Base-by-base conservation (phyloP, 2,888 invertebrate species). In the Coelopa pilipes region DNA sequence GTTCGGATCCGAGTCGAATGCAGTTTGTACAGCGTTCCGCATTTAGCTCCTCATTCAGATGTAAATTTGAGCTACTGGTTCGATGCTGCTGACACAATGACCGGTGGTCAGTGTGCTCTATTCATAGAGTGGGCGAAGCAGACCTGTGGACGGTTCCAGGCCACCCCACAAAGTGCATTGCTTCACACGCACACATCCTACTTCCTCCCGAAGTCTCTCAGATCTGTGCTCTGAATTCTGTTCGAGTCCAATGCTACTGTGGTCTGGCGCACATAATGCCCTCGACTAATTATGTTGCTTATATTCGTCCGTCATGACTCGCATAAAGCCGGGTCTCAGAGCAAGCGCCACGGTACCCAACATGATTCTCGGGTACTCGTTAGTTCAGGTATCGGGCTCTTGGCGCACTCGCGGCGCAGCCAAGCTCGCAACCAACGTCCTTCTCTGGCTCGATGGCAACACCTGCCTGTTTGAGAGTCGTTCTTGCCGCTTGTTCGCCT, bases 281-380 rank as follows among this genome's bases (percentile, higher is more conserved):
- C 34, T 21, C 62, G 12, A 12, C 62, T 45, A 34, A 34, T 46
- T 34, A 34, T 62, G 62, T 1, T 62, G 62, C 45, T 62, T 62
- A 62, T 62, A 45, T 62, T 62, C 45, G 62, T 13, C 34, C 34
- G 34, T 62, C 62, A 62, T 62, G 62, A 24, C 34, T 45, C 34
- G 34, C 34, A 34, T 34, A n/a, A n/a, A n/a, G n/a, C n/a, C n/a
- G n/a, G n/a, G 34, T 34, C 34, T 34, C 7, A 34, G 34, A 34
- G 34, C 34, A 34, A 34, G 34, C 34, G 34, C 34, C 34, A 7
- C 34, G 34, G 7, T 34, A 7, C 34, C 34, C 34, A 34, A 34
- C 34, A 34, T 34, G 34, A 7, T 7, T 34, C 34, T 34, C 34
- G 7, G 34, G 34, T 34, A 34, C 34, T 55, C 55, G n/a, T n/a